Percentiles rank a stretch among this genome's conserved stretches.
Evolutionary conservation across 2,797 vertebrate genomes (phyloP).

Genomic region (Gila robusta): DNA sequence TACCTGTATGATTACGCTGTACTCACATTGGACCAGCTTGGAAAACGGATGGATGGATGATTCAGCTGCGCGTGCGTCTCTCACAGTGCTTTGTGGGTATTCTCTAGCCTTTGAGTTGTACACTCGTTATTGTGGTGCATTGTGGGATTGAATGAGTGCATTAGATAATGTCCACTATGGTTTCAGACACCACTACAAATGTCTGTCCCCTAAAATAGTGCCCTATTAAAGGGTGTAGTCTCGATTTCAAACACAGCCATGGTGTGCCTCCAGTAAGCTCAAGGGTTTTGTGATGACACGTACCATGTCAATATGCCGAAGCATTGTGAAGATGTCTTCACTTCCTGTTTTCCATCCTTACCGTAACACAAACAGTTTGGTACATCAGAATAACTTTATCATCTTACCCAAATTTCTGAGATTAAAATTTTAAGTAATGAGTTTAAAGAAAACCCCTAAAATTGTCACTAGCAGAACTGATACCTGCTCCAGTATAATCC

Average conservation of each 20-base stretch:
- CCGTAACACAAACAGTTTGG: background rate
- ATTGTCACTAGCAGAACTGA: background rate
- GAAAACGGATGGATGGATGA: too few relatives aligned
- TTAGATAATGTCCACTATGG: too few relatives aligned
- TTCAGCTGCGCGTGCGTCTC: too few relatives aligned
- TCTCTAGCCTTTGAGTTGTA: too few relatives aligned
- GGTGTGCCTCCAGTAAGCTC: background rate
- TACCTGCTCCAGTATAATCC: background rate
- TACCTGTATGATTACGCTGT: background rate
- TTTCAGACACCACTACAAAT: too few relatives aligned
- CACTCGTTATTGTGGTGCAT: too few relatives aligned
- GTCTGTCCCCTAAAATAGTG: too few relatives aligned
- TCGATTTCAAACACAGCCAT: too few relatives aligned
- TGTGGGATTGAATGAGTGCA: background rate
- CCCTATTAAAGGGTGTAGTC: too few relatives aligned
- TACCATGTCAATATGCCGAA: background rate
- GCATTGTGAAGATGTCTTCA: background rate
- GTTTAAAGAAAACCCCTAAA: background rate
- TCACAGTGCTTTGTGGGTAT: too few relatives aligned
- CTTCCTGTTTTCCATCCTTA: background rate
- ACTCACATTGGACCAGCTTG: too few relatives aligned
- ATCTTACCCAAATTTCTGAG: background rate
- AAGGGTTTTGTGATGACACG: background rate
- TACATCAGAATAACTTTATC: background rate
- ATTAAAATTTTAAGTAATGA: background rate